These are phyloP conservation scores for Pseudomyrmex cubaensis DNA, from an alignment of 1,140 invertebrate genomes.

Conservation along the genomic window DNA sequence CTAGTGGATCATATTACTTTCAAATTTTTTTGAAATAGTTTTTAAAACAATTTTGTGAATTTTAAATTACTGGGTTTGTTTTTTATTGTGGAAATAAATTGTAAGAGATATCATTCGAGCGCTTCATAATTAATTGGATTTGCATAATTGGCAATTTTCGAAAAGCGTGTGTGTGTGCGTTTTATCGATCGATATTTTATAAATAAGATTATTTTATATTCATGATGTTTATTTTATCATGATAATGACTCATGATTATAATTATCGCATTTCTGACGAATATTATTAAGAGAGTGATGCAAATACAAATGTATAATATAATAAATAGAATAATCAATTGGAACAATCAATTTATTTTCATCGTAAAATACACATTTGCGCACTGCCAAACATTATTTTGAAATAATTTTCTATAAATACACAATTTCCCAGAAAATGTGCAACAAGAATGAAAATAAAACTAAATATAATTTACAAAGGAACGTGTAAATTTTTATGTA, in stretches of 20 bases:
- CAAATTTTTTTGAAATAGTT: background rate
- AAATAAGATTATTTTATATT: slow-evolving; percentile 11
- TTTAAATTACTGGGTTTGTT: too few species aligned
- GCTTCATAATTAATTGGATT: background rate
- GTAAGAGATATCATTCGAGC: too few species aligned
- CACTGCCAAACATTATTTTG: slow-evolving; percentile 16
- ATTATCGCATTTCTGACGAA: slow-evolving; percentile 1
- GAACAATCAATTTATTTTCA: slow-evolving; percentile 29
- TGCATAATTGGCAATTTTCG: slow-evolving; percentile 2
- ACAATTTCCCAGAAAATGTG: background rate
- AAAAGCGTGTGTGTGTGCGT: background rate
- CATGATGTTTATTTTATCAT: too few species aligned
- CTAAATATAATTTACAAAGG: too few species aligned
- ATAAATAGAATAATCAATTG: slow-evolving; percentile 29
- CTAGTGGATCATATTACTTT: background rate
- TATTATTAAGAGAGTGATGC: slow-evolving; percentile 35
- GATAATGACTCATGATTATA: slow-evolving; percentile 1
- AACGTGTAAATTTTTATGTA: too few species aligned
- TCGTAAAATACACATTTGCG: background rate
- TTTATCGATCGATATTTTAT: slow-evolving; percentile 18
- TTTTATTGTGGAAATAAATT: too few species aligned
- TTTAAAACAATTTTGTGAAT: too few species aligned
- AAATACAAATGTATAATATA: slow-evolving; percentile 6
- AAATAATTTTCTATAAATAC: background rate
- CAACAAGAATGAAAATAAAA: background rate